Evolutionary conservation across 1,140 invertebrate genomes (phyloP).

Genomic region (Drosophila sp.): DNA sequence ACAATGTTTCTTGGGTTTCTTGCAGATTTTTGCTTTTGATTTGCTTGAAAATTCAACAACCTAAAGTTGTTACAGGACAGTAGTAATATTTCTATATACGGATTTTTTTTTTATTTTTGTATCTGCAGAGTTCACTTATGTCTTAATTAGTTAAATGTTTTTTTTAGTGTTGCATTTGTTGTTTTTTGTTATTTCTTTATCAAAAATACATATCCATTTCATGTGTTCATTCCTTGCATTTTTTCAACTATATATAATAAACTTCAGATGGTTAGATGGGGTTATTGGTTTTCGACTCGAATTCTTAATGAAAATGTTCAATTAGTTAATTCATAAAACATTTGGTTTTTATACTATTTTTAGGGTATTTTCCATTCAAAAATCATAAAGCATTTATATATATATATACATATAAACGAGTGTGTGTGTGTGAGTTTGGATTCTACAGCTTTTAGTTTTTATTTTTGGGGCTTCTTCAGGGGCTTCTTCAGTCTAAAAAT

Average conservation of each 20-base stretch:
- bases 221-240: constrained; percentile 48
- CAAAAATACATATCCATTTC: constrained; percentile 69
- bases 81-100: constrained; percentile 5
- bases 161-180: constrained; percentile 27
- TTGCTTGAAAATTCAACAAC: constrained; percentile 11
- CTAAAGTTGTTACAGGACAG: constrained; percentile 13
- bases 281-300: constrained; percentile 1
- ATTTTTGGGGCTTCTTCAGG: constrained; percentile 20
- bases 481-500: constrained; percentile 68
- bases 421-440: constrained; percentile 36
- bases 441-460: constrained; percentile 27
- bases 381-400: constrained; percentile 72
- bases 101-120: background rate
- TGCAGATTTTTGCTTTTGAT: constrained; percentile 9
- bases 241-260: constrained; percentile 39
- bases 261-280: background rate
- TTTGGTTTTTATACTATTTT: constrained; percentile 71
- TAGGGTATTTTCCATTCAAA: constrained; percentile 66
- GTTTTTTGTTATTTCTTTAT: constrained; percentile 42
- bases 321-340: constrained; percentile 67
- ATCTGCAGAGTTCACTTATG: constrained; percentile 30
- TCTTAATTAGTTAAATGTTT: constrained; percentile 47
- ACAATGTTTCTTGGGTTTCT: constrained; percentile 2
- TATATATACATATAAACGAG: constrained; percentile 33
- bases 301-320: constrained; percentile 15